These are phyloP conservation scores for Protophormia terraenovae DNA, from an alignment of 2,888 invertebrate species.

Conservation along the genomic window DNA sequence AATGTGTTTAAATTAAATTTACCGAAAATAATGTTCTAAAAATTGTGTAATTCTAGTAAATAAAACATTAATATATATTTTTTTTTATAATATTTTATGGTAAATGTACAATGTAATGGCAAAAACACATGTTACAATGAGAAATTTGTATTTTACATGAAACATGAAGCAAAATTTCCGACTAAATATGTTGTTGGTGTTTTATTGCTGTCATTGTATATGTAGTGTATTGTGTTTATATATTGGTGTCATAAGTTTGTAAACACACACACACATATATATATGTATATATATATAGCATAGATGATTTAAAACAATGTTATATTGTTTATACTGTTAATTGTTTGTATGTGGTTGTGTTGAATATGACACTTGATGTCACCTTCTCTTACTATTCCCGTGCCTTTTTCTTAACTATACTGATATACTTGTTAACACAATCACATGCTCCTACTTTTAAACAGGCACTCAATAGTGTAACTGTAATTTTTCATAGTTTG, in stretches of 20 bases:
- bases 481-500: neutral
- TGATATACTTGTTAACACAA: neutral
- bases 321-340: conserved; percentile 3
- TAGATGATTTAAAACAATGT: conserved; percentile 1
- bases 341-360: conserved; percentile 27
- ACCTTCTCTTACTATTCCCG: neutral
- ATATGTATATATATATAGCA: too few relatives aligned
- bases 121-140: conserved; percentile 27
- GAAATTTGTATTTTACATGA: conserved; percentile 3
- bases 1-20: neutral
- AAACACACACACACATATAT: neutral
- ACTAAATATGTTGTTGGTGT: neutral
- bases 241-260: neutral
- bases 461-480: neutral
- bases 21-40: neutral
- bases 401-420: too few relatives aligned
- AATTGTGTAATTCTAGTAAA: neutral
- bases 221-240: neutral
- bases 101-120: neutral
- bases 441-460: neutral
- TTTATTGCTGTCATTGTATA: neutral
- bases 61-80: neutral
- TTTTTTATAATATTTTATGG: neutral
- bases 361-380: conserved; percentile 12
- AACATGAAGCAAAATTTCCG: neutral